Percentiles rank a stretch among this genome's conserved stretches.
phyloP scores from a whole-genome alignment of 2,113 vertebrate species.

The Chloroceryle aenea region DNA sequence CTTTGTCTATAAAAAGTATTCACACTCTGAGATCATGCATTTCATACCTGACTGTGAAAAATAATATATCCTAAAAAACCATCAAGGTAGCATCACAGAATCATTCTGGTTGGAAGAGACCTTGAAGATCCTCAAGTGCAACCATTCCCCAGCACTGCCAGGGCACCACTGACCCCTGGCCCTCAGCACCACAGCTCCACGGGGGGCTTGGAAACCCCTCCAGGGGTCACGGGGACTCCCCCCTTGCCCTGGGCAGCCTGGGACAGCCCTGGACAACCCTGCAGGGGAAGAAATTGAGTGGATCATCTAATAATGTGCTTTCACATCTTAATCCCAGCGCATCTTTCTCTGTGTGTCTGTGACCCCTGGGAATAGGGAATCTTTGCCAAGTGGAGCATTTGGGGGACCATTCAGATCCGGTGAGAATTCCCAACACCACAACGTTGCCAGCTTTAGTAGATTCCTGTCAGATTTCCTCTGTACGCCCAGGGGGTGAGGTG shows the following conservation, averaged over 20 bases:
- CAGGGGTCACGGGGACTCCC: no score
- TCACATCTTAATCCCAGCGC: neutral
- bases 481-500: neutral
- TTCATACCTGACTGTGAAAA: neutral
- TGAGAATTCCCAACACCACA: neutral
- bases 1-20: neutral
- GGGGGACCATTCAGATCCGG: neutral
- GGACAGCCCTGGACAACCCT: no score
- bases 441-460: neutral
- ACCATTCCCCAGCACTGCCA: no score
- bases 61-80: neutral
- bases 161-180: no score
- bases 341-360: fast-evolving
- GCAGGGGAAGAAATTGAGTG: no score
- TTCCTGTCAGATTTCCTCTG: neutral
- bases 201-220: no score
- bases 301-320: neutral
- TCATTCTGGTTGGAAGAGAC: no score
- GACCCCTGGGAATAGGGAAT: neutral
- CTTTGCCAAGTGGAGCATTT: neutral
- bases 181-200: no score
- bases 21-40: neutral
- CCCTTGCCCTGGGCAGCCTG: no score
- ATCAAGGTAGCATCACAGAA: neutral
- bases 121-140: no score